Evolutionary conservation across 2,888 invertebrate species (phyloP).

Genomic region (Leptopilina drosophilae): DNA sequence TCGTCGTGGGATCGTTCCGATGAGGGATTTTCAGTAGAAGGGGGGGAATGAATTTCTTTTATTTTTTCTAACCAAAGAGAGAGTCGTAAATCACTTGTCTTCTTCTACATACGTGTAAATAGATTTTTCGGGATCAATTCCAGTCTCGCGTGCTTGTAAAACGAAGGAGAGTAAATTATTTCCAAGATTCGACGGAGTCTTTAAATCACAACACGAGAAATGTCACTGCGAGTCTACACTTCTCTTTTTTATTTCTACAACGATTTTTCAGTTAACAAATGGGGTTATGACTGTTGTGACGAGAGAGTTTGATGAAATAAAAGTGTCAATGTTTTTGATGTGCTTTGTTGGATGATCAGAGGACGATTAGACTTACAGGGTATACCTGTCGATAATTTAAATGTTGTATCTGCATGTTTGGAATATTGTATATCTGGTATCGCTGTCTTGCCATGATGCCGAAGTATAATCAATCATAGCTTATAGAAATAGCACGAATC

Average conservation of each 20-base stretch:
- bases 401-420: constrained; percentile 43
- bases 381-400: constrained; percentile 56
- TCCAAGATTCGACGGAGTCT: not conserved
- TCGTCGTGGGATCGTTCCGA: constrained; percentile 53
- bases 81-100: constrained; percentile 33
- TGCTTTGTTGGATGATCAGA: constrained; percentile 50
- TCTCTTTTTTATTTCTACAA: too few relatives aligned
- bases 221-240: not conserved
- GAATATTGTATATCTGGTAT: constrained; percentile 54
- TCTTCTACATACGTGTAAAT: constrained; percentile 34
- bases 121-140: constrained; percentile 43
- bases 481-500: constrained; percentile 59
- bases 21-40: not conserved
- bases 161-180: constrained; percentile 26
- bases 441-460: constrained; percentile 57
- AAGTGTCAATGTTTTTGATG: constrained; percentile 36
- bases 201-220: constrained; percentile 27
- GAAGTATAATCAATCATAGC: constrained; percentile 67
- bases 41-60: constrained; percentile 31
- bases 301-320: too few relatives aligned
- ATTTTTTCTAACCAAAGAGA: constrained; percentile 30
- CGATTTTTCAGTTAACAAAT: too few relatives aligned
- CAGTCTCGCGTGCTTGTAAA: constrained; percentile 35
- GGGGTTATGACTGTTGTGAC: too few relatives aligned
- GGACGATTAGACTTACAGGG: constrained; percentile 49